phyloP scores from a whole-genome alignment of 2,113 vertebrate species.

The Sprattus sprattus region DNA sequence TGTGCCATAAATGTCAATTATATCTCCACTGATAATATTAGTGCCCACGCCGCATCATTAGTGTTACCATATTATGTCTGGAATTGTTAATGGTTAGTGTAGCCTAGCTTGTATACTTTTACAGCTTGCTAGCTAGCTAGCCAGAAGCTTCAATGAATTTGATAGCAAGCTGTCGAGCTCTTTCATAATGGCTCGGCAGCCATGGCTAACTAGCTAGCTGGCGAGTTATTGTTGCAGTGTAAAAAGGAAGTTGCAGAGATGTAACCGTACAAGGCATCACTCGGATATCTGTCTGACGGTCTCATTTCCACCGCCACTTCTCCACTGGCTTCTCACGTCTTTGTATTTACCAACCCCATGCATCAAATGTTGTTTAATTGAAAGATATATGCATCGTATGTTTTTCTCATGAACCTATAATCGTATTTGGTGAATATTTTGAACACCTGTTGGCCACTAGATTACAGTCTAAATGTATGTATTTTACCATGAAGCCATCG shows the following conservation, averaged over 20 bases:
- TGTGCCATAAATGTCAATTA: background rate
- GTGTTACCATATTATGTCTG: background rate
- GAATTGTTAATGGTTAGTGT: background rate
- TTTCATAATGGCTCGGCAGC: background rate
- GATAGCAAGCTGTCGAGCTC: background rate
- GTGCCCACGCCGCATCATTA: background rate
- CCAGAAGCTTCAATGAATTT: background rate
- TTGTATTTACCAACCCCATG: background rate
- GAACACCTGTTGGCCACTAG: too few species aligned
- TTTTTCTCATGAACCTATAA: too few species aligned
- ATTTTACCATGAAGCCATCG: too few species aligned
- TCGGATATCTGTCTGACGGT: background rate
- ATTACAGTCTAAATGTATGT: too few species aligned
- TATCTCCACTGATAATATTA: background rate
- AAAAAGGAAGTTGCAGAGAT: slow-evolving; percentile 24
- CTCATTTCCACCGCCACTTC: background rate
- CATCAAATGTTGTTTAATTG: background rate
- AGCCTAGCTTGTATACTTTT: background rate
- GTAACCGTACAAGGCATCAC: slow-evolving; percentile 5
- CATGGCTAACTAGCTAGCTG: background rate
- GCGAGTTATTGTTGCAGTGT: background rate
- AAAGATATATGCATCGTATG: too few species aligned
- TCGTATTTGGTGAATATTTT: background rate
- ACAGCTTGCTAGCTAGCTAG: background rate
- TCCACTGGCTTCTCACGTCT: background rate